phyloP scores from a whole-genome alignment of 53 echinoderm and acorn worm genomes.

The Holothuria leucospilota region DNA sequence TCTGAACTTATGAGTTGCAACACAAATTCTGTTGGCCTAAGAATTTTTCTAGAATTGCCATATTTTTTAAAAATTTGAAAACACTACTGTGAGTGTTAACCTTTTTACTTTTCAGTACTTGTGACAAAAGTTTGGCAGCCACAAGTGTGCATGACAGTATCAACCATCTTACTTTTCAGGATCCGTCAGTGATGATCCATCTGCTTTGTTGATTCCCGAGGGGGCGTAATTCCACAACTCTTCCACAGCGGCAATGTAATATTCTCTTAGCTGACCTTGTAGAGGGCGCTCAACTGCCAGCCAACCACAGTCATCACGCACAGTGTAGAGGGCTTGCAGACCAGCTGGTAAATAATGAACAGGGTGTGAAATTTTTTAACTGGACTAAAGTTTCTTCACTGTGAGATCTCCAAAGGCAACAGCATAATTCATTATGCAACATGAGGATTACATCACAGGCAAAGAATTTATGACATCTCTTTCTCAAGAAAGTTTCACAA shows the following conservation, averaged over 20 bases:
- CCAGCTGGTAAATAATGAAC: conserved; percentile 58
- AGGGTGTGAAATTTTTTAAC: neutral
- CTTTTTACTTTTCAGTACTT: neutral
- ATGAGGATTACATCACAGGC: no score
- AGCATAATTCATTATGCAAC: no score
- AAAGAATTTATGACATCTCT: no score
- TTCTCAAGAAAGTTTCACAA: no score
- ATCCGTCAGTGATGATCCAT: conserved; percentile 56
- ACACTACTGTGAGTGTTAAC: no score
- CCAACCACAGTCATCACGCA: conserved; percentile 63
- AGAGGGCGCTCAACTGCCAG: neutral
- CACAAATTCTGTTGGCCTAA: no score
- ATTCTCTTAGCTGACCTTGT: conserved; percentile 63
- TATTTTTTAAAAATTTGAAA: no score
- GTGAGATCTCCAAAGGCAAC: neutral
- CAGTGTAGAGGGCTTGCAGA: conserved; percentile 77
- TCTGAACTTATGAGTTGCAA: no score
- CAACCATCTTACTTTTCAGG: conserved; percentile 59
- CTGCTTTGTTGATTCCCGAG: conserved; percentile 44
- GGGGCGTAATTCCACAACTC: conserved; percentile 92
- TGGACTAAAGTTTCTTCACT: neutral
- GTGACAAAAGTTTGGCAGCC: neutral
- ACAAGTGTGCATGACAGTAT: neutral
- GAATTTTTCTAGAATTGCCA: no score
- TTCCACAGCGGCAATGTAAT: conserved; percentile 72